Conservation (phyloP, 2,888 invertebrate genomes). For the Boloria euphrosyne region DNA sequence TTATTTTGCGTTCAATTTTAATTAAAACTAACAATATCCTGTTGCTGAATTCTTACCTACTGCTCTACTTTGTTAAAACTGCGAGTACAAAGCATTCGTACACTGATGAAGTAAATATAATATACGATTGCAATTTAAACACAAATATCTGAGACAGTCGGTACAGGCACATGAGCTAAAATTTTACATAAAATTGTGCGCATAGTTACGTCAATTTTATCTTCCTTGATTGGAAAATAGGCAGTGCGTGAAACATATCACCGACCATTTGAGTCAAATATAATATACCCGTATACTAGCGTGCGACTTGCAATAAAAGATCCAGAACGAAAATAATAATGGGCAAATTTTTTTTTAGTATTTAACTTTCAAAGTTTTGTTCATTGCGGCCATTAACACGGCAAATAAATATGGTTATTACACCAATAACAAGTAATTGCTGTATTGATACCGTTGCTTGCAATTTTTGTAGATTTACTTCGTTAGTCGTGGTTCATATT, state of each 20-base stretch:
- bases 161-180: too few species aligned
- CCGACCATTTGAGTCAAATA: slow-evolving; percentile 5
- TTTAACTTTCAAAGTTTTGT: slow-evolving; percentile 37
- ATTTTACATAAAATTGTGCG: too few species aligned
- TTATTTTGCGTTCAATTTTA: too few species aligned
- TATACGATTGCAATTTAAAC: too few species aligned
- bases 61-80: too few species aligned
- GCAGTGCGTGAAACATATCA: slow-evolving; percentile 3
- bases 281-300: slow-evolving; percentile 10
- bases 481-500: slow-evolving; percentile 3
- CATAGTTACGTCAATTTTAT: neutral
- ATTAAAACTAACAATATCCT: too few species aligned
- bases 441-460: slow-evolving; percentile 26
- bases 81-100: too few species aligned
- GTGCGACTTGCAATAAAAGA: slow-evolving; percentile 33
- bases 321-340: slow-evolving; percentile 33
- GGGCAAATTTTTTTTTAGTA: slow-evolving; percentile 36
- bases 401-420: slow-evolving; percentile 38
- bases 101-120: too few species aligned
- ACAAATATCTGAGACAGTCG: too few species aligned
- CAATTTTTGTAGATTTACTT: slow-evolving; percentile 5
- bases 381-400: slow-evolving; percentile 29
- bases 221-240: slow-evolving; percentile 1
- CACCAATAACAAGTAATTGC: slow-evolving; percentile 31
- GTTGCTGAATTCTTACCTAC: too few species aligned